Base-by-base conservation (phyloP, 2,888 invertebrate genomes). In the Serripes groenlandicus region DNA sequence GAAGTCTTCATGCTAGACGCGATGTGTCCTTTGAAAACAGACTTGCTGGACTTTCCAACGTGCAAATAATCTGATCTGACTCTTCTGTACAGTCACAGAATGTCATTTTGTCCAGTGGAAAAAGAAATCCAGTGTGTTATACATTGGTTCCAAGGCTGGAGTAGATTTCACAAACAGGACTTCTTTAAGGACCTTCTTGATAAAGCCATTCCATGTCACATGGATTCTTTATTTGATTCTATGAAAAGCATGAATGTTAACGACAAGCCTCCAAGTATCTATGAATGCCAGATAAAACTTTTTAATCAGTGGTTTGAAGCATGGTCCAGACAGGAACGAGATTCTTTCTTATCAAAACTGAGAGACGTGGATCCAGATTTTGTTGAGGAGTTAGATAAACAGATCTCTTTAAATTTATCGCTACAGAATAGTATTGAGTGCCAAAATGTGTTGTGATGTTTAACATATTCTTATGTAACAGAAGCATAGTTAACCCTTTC, bases 231-330 rank as follows among this genome's bases (percentile, higher is more conserved):
- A 28, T 92, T 93, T 88, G 92, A 92, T 79, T 91, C 92, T 3
- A 90, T 94, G 90, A 87, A 87, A 56, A 71, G 80, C 7, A 82
- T 93, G 77, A 91, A 91, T 68, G 90, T 94, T 3, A 72, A 78
- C 11, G 94, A 94, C 70, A 91, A 91, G 72, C 94, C 94, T 37
- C 95, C 95, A 9, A 94, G 92, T 75, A 94, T 95, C 35, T 94
- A 94, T 85, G 93, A 95, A 87, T 95, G 95, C 80, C 94, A 95
- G 86, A 86, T 95, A 82, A 94, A 94, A 83, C 89, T 95, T 4
- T 94, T 95, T 85, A 90, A 89, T 49, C 93, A 94, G 83, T 95
- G 95, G 95, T 94, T 94, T 89, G 90, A 91, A 35, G 81, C 85
- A 4, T 95, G 95, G 95, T 91, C 91, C 75, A 91, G 92, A 34